Percentiles rank a stretch among this genome's conserved stretches.
phyloP scores from a whole-genome alignment of 2,797 vertebrate genomes.

The Tauraco hartlaubi region DNA sequence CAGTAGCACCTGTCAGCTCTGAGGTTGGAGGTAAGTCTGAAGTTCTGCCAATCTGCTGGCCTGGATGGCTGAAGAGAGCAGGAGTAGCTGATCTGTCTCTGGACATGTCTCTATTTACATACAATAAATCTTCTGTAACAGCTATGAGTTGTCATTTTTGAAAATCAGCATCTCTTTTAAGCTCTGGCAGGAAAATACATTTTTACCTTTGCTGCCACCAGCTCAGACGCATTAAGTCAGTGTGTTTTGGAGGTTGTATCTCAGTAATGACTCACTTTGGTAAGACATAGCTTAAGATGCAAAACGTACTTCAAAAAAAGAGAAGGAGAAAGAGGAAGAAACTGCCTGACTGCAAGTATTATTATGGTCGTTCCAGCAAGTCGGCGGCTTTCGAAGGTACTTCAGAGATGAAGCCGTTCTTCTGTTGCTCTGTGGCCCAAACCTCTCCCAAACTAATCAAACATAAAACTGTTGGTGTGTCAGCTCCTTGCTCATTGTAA shows the following conservation, averaged over 20 bases:
- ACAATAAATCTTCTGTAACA: neutral
- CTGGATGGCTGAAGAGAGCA: neutral
- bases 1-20: neutral
- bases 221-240: neutral
- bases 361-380: neutral
- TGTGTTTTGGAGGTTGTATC: neutral
- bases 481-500: neutral
- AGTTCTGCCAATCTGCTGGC: neutral
- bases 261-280: neutral
- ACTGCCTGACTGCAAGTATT: neutral
- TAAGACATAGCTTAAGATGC: neutral
- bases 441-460: neutral
- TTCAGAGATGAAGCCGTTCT: neutral
- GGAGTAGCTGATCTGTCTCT: neutral
- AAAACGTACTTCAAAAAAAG: neutral
- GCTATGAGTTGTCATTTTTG: neutral
- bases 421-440: neutral
- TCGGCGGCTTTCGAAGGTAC: accelerated
- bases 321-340: neutral
- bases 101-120: neutral
- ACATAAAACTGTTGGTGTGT: neutral
- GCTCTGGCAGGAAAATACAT: neutral
- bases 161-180: neutral
- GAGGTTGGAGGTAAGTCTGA: neutral
- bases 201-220: neutral